Evolutionary conservation across 2,797 vertebrate genomes (phyloP), one percentile per base, ranked within the genome.

Genomic region (Trematomus bernacchii): DNA sequence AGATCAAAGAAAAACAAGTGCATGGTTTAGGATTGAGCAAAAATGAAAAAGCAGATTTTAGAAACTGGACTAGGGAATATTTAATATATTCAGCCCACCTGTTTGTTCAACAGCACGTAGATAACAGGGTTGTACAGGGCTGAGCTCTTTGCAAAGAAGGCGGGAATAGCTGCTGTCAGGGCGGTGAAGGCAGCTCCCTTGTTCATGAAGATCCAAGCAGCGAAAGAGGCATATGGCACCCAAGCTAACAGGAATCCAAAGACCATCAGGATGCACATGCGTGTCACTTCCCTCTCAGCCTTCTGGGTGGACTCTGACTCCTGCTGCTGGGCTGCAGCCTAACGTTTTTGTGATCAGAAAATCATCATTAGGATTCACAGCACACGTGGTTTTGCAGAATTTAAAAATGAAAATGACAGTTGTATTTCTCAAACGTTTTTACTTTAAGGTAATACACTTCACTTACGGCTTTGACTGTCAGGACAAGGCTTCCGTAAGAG

Each of bases 291-390:
- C 66, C 80, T 90, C 90, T 96, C 96, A 0, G 95, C 96, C 82
- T 96, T 96, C 93, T 96, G 96, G 0, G 95, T 96, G 0, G 93
- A 94, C 52, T 92, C 95, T 0, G 95, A 96, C 67, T 97, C 95
- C 73, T 96, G 95, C 83, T 97, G 96, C 83, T 95, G 93, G 2
- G 95, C 94, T 0, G 95, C 95, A 33, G 95, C 95, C 96, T 96
- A 72, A 3, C 58, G 21, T 37, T 37, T 37, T 37, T 37, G 33
- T 37, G 33, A 37, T 37, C 33, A 37, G 33, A 37, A 7, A 37
- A 37, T 7, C 33, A 37, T 37, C 6, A 37, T 37, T 37, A 37
- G 33, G 8, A 37, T 37, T 37, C 33, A 37, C 33, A 37, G 33
- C 33, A 37, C 33, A 37, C 33, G 3, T 37, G 33, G 33, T 37